Evolutionary conservation across 2,797 vertebrate genomes (phyloP).

Genomic region (Sebastes taczanowskii): DNA sequence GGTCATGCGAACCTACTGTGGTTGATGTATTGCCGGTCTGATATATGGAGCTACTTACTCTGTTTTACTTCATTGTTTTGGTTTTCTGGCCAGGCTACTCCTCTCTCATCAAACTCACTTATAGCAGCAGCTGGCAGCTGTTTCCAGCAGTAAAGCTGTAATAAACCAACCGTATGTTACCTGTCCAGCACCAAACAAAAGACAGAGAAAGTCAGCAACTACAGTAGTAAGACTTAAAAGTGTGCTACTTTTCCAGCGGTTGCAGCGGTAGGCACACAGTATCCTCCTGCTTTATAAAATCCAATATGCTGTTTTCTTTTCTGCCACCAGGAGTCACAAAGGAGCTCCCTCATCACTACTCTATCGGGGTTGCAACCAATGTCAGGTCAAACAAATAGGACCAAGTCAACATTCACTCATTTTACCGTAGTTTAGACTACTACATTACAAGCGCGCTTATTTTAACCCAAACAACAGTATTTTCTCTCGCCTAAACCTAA

Average conservation of each 20-base stretch:
- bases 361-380: too few relatives aligned
- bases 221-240: not conserved
- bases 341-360: too few relatives aligned
- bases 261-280: not conserved
- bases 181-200: not conserved
- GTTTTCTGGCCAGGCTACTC: not conserved
- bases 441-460: too few relatives aligned
- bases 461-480: too few relatives aligned
- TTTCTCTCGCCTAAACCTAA: too few relatives aligned
- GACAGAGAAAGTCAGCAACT: not conserved
- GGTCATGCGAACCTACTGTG: too few relatives aligned
- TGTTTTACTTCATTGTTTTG: not conserved
- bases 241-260: not conserved
- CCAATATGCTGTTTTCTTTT: too few relatives aligned
- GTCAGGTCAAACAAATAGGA: too few relatives aligned
- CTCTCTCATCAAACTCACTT: not conserved
- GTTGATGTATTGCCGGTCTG: too few relatives aligned
- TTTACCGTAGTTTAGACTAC: too few relatives aligned
- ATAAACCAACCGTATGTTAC: not conserved
- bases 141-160: not conserved
- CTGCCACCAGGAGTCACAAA: too few relatives aligned
- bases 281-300: not conserved
- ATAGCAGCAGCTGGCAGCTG: not conserved
- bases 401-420: too few relatives aligned
- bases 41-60: not conserved